These are phyloP conservation scores for Setophaga kirtlandii DNA, from an alignment of 2,113 vertebrate species.

Conservation along the genomic window DNA sequence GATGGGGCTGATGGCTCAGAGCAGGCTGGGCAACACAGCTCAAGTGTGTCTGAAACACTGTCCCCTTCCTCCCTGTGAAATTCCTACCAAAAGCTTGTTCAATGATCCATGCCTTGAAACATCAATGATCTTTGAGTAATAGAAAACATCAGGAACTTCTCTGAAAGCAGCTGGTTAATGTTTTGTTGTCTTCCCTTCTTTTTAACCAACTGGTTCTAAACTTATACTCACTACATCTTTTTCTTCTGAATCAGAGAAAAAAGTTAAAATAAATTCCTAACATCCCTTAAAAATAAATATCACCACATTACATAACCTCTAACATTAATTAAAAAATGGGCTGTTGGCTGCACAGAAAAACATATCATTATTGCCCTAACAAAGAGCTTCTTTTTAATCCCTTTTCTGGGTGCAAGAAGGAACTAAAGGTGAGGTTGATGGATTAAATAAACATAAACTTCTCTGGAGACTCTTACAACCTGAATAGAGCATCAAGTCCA, in stretches of 20 bases:
- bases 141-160: background rate
- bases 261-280: background rate
- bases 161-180: background rate
- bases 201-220: background rate
- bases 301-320: background rate
- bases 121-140: background rate
- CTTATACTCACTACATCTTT: rapidly evolving
- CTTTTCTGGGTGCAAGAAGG: background rate
- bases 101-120: background rate
- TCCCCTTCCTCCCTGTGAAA: background rate
- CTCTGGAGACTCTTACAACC: background rate
- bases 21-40: background rate
- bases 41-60: background rate
- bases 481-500: background rate
- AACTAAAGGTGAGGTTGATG: background rate
- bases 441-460: background rate
- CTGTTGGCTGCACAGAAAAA: background rate
- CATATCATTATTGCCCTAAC: background rate
- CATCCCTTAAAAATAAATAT: background rate
- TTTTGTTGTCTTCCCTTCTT: background rate
- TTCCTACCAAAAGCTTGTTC: background rate
- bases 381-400: background rate
- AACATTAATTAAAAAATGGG: background rate
- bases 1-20: background rate
- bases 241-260: background rate